These are phyloP conservation scores for Knipowitschia caucasica DNA, from an alignment of 2,797 vertebrate species.

Conservation along the genomic window DNA sequence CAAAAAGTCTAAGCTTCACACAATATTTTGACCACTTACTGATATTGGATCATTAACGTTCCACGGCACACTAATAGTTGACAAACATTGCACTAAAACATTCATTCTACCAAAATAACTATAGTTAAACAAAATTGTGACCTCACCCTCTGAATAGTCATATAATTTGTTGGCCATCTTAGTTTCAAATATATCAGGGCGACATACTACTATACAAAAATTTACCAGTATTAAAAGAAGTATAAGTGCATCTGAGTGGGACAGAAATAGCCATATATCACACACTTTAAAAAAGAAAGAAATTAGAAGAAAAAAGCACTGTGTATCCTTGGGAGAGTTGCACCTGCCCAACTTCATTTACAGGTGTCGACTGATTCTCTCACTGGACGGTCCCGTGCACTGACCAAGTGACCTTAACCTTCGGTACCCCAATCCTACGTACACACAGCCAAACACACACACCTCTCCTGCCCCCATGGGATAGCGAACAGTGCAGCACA, in stretches of 20 bases:
- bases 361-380: constrained; percentile 81
- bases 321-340: constrained; percentile 54
- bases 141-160: no score
- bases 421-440: constrained; percentile 61
- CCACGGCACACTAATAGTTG: no score
- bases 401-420: constrained; percentile 82
- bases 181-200: background rate
- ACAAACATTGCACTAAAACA: no score
- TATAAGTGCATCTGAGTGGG: background rate
- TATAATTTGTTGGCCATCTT: background rate
- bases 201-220: constrained; percentile 8
- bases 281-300: constrained; percentile 24
- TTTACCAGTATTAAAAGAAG: constrained; percentile 5
- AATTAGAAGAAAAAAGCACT: constrained; percentile 44
- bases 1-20: no score
- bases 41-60: no score
- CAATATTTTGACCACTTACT: no score
- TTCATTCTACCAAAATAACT: no score
- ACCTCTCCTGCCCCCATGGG: constrained; percentile 33
- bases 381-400: constrained; percentile 74
- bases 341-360: constrained; percentile 83
- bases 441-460: constrained; percentile 34
- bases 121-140: no score
- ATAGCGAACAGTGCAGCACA: constrained; percentile 60
- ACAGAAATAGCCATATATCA: constrained; percentile 47